phyloP scores from a whole-genome alignment of 2,888 invertebrate species.

The Axea sp. region DNA sequence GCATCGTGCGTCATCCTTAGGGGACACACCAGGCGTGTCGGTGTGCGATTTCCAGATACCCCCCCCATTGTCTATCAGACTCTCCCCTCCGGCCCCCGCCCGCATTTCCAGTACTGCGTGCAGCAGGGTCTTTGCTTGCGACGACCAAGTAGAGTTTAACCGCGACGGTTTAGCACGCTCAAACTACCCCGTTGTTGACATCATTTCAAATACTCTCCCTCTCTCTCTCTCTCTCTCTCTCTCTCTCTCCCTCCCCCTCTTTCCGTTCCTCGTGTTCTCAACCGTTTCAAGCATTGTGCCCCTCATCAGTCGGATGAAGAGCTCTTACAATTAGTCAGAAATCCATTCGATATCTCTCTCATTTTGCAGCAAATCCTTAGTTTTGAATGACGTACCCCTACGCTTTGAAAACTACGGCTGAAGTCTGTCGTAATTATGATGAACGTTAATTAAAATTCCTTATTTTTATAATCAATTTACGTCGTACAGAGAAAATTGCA shows the following conservation, averaged over 20 bases:
- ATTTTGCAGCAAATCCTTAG: constrained; percentile 2
- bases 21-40: constrained; percentile 76
- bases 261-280: no score
- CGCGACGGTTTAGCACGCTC: constrained; percentile 75
- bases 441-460: no score
- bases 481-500: no score
- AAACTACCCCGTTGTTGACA: constrained; percentile 74
- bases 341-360: constrained; percentile 32
- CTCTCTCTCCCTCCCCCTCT: no score
- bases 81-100: constrained; percentile 51
- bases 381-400: constrained; percentile 20
- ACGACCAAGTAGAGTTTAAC: constrained; percentile 76
- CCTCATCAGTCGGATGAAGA: constrained; percentile 32
- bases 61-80: constrained; percentile 75
- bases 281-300: not conserved
- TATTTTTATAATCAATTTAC: no score
- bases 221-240: no score
- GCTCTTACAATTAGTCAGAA: constrained; percentile 53
- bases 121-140: constrained; percentile 66
- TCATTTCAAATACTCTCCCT: constrained; percentile 55
- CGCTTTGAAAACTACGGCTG: not conserved
- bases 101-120: constrained; percentile 61
- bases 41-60: constrained; percentile 76
- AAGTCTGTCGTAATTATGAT: no score
- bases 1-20: constrained; percentile 73